Evolutionary conservation across 2,888 invertebrate species (phyloP).

Genomic region (Tupiocoris notatus): DNA sequence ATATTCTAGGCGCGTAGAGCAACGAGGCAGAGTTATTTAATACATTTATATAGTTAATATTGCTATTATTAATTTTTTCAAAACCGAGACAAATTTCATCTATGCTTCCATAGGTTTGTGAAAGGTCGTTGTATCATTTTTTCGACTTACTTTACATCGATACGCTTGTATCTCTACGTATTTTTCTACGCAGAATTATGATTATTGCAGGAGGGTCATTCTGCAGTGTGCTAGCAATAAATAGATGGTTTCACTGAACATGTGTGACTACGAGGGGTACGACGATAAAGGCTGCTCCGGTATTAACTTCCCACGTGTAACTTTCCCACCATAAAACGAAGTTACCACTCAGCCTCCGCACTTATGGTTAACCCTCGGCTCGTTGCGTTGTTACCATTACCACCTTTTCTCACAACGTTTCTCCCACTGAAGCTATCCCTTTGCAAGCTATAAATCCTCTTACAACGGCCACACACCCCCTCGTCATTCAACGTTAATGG

Average conservation of each 20-base stretch:
- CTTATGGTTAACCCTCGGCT: conserved; percentile 18
- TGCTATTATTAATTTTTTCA: too few species aligned
- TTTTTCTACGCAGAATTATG: too few species aligned
- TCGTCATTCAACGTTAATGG: not conserved
- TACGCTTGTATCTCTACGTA: too few species aligned
- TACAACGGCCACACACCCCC: not conserved
- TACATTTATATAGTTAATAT: too few species aligned
- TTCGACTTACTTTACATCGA: too few species aligned
- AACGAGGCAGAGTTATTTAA: too few species aligned
- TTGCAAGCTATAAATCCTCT: not conserved
- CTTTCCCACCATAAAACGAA: conserved; percentile 34
- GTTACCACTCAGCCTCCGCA: conserved; percentile 17
- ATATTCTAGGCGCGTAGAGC: too few species aligned
- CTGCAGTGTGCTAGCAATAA: not conserved
- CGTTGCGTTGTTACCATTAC: not conserved
- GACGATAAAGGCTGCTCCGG: not conserved
- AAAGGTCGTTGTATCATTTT: too few species aligned
- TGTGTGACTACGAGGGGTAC: not conserved
- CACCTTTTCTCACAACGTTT: not conserved
- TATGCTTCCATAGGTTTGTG: too few species aligned
- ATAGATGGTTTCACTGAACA: not conserved
- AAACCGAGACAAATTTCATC: too few species aligned
- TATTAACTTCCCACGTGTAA: conserved; percentile 34
- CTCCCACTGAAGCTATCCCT: not conserved
- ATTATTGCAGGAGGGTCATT: too few species aligned